Base-by-base conservation (phyloP, 2,113 vertebrate genomes). In the Eubucco bourcierii region DNA sequence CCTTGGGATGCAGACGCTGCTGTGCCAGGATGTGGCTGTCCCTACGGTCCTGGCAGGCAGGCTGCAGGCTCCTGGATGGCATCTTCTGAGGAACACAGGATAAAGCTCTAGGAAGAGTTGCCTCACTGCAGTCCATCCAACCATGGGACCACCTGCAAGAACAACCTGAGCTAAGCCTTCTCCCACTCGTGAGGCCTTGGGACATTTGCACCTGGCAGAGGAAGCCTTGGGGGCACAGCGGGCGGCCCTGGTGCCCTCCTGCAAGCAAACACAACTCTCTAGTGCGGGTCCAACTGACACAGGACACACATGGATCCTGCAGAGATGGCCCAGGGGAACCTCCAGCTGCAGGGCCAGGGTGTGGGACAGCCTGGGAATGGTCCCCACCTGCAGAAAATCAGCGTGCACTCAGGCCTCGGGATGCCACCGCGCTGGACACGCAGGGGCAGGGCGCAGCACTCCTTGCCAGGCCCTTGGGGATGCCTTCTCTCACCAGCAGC, bases 341-440 rank as follows among this genome's bases (percentile, higher is more conserved):
- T 39, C 12, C 64, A 47, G 70, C 68, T n/a, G 61, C 41, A 19
- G 87, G 55, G 29, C n/a, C 13, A 5, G 71, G 50, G 29, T 23
- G 1, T 1, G 33, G 14, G 41, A 3, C 2, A 1, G 34, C 60
- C 58, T 34, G 85, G 73, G 75, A 9, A 1, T 3, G 70, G 61
- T 31, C 70, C 53, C 7, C 23, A 28, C 25, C 80, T 11, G 39
- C 59, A 61, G 61, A 31, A 50, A 44, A 18, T 1, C 5, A 5
- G 0, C 1, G 0, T 1, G 19, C 20, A 0, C 75, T 7, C 29
- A 5, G 64, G 18, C 31, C 61, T 10, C 0, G 3, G 15, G 58
- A 47, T 33, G 37, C 60, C 0, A 0, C 7, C 5, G 0, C 0
- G 2, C 41, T 5, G 89, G 83, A 14, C 0, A 1, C 5, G 1